These are phyloP conservation scores for Trissolcus basalis DNA, from an alignment of 1,140 invertebrate genomes.

Conservation along the genomic window DNA sequence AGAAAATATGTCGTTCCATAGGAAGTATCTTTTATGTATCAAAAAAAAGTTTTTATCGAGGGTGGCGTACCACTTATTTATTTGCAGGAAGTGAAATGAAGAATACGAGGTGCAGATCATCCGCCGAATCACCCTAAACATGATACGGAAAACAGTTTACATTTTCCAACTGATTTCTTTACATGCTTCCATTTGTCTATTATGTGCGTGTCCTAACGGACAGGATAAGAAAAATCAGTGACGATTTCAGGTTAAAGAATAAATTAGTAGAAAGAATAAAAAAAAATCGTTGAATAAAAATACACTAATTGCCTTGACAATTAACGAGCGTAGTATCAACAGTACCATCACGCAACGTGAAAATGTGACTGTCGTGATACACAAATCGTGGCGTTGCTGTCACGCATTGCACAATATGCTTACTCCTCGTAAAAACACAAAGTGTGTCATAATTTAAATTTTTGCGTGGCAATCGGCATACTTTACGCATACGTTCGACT, in stretches of 20 bases:
- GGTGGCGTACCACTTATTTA: slow-evolving; percentile 72
- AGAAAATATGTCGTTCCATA: background rate
- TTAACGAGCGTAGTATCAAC: slow-evolving; percentile 14
- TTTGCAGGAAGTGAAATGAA: slow-evolving; percentile 71
- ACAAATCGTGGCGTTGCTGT: slow-evolving; percentile 32
- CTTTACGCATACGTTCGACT: slow-evolving; percentile 8
- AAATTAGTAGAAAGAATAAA: no score
- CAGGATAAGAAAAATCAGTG: background rate
- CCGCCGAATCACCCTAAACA: slow-evolving; percentile 47
- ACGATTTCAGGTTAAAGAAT: no score
- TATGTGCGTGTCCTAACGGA: background rate
- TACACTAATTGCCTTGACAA: slow-evolving; percentile 9
- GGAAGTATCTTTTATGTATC: background rate
- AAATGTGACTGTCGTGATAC: slow-evolving; percentile 29
- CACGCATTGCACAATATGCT: slow-evolving; percentile 16
- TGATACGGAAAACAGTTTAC: slow-evolving; percentile 54
- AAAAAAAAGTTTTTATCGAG: slow-evolving; percentile 67
- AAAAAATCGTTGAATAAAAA: no score
- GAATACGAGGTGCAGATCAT: slow-evolving; percentile 69
- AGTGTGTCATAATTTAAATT: slow-evolving; percentile 31
- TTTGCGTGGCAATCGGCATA: slow-evolving; percentile 19
- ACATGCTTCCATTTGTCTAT: background rate
- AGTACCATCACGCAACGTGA: slow-evolving; percentile 26
- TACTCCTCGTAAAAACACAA: slow-evolving; percentile 20
- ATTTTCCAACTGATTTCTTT: slow-evolving; percentile 15